Evolutionary conservation across 2,113 vertebrate species (phyloP).

Genomic region (Malurus elegans): DNA sequence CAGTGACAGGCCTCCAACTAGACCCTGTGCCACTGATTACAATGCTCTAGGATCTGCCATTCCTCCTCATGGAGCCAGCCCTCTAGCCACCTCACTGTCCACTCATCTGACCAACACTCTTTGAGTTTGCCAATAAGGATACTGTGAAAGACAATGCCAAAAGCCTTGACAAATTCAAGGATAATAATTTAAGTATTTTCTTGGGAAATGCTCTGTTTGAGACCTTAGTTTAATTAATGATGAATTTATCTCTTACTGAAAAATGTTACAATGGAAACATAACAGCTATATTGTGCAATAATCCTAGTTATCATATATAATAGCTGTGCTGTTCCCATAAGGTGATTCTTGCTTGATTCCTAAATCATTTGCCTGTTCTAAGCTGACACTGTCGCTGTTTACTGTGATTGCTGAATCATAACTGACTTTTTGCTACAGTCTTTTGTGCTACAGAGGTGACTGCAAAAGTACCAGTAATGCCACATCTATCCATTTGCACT

Average conservation of each 20-base stretch:
- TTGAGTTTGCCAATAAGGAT: background rate
- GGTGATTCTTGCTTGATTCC: background rate
- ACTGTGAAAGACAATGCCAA: background rate
- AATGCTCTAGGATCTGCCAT: background rate
- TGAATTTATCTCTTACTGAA: background rate
- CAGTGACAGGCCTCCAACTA: background rate
- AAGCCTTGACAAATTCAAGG: background rate
- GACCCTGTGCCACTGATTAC: background rate
- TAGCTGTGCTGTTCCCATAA: background rate
- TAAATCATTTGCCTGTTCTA: background rate
- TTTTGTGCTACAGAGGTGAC: background rate
- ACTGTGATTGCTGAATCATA: background rate
- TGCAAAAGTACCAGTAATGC: background rate
- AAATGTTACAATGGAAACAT: background rate
- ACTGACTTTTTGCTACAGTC: background rate
- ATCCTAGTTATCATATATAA: background rate
- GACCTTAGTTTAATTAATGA: background rate
- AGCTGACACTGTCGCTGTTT: background rate
- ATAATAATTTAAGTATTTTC: background rate
- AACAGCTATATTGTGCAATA: background rate
- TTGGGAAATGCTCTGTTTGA: background rate
- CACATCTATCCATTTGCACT: background rate
- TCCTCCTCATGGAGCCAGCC: background rate
- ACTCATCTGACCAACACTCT: background rate
- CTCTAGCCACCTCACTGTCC: background rate